Percentiles rank a stretch among this genome's conserved stretches.
These are phyloP conservation scores for Mamestra brassicae DNA, from an alignment of 2,888 invertebrate genomes.

Conservation along the genomic window DNA sequence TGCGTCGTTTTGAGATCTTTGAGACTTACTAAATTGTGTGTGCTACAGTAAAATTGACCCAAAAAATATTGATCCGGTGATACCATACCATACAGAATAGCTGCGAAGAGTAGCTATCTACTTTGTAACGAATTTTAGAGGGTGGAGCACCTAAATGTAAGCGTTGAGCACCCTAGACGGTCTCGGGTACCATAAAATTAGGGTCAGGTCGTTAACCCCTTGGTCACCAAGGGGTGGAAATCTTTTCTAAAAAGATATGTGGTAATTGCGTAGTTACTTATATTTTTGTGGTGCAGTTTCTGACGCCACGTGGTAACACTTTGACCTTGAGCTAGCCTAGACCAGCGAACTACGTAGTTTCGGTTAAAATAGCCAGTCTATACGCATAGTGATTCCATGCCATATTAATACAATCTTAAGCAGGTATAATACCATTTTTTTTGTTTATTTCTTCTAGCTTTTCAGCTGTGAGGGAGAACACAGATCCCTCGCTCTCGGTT, in stretches of 20 bases:
- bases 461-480: too few species aligned
- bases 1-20: background rate
- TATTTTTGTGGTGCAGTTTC: background rate
- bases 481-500: too few species aligned
- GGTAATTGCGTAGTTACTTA: background rate
- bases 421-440: background rate
- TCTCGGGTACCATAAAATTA: conserved; percentile 13
- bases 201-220: conserved; percentile 33
- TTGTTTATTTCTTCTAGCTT: background rate
- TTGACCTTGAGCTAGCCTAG: too few species aligned
- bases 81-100: background rate
- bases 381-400: background rate
- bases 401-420: background rate
- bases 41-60: background rate
- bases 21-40: background rate
- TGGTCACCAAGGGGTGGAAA: background rate
- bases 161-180: background rate
- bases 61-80: conserved; percentile 18
- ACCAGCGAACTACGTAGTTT: background rate
- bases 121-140: background rate
- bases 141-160: background rate
- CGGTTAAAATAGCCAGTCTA: background rate
- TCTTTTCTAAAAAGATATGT: background rate
- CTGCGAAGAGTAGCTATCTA: background rate
- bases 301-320: background rate